Evolutionary conservation across 1,140 invertebrate genomes (phyloP), one percentile per base, ranked within the genome.

Genomic region (Saccostrea glomerata): DNA sequence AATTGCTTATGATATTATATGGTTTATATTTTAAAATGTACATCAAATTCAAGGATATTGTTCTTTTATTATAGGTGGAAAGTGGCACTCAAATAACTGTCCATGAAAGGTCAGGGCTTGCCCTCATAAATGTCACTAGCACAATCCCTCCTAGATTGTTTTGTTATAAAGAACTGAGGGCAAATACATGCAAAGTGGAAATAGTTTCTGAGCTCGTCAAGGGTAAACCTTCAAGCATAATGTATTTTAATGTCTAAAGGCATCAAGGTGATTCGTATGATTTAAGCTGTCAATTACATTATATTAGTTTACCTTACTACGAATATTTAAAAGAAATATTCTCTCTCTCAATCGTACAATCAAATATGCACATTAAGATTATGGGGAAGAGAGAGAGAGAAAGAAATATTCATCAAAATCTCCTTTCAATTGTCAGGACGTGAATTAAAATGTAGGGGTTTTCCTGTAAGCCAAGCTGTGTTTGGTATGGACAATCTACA

Each of bases 71-170:
- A 11, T 86, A 92, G 91, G 82, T 92, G 11, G 70, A 11, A 30
- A 84, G 87, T 55, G 90, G 86, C 0, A 82, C 84, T 0, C 47
- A 86, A 58, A n/a, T 92, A 2, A 89, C 87, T 17, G 85, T 92
- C 13, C 88, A 87, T 87, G 92, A 93, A 89, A 90, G 92, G 56
- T 77, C 85, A 55, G 23, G 17, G 0, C 60, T 56, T 6, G 87
- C n/a, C 3, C 66, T 60, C 54, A 91, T 92, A 13, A 82, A 88
- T 36, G 84, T 93, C 1, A 83, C 11, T 13, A 86, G 88, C 12
- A 87, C 60, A n/a, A n/a, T 93, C 15, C 92, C 92, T 17, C 90
- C 91, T 13, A 70, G 88, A 3, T 86, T 92, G 1, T 91, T 91
- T 84, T 93, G 92, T 87, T 7, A 83, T 0, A 47, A 40, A 20